These are phyloP conservation scores for Cyphomyrmex costatus DNA, from an alignment of 1,140 invertebrate species.

Conservation along the genomic window DNA sequence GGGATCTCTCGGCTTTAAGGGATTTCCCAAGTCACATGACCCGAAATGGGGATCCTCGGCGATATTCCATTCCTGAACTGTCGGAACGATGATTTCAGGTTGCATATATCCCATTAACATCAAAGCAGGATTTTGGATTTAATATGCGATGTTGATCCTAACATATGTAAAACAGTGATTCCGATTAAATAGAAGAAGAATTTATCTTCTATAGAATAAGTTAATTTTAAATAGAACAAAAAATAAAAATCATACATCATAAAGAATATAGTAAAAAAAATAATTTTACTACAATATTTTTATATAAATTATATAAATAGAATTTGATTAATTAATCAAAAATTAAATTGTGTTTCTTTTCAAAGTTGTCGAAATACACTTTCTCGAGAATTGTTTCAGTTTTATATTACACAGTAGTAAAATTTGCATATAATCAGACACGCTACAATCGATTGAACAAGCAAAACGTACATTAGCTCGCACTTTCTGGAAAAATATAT, in stretches of 20 bases:
- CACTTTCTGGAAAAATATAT: not conserved
- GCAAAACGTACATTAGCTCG: not conserved
- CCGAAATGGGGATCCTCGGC: slow-evolving; percentile 54
- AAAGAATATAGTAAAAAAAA: not conserved
- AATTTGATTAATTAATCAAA: not conserved
- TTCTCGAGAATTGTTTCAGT: slow-evolving; percentile 22
- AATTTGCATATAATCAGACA: slow-evolving; percentile 45
- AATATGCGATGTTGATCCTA: slow-evolving; percentile 4
- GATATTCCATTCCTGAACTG: slow-evolving; percentile 25
- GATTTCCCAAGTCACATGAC: slow-evolving; percentile 67
- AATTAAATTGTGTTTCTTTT: not conserved
- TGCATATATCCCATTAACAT: slow-evolving; percentile 51
- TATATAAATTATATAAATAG: not conserved
- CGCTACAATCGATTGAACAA: not conserved
- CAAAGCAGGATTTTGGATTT: not conserved
- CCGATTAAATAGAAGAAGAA: not conserved
- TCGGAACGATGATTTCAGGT: slow-evolving; percentile 19
- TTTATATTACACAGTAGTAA: slow-evolving; percentile 65
- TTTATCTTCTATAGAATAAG: not conserved
- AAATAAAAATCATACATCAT: not conserved
- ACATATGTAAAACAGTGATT: not conserved
- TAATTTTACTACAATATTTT: not conserved
- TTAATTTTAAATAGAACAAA: not conserved
- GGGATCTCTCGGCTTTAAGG: slow-evolving; percentile 72
- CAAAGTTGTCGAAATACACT: not conserved